Percentiles rank a stretch among this genome's conserved stretches.
phyloP scores from a whole-genome alignment of 2,113 vertebrate genomes.

The Nymphicus hollandicus region DNA sequence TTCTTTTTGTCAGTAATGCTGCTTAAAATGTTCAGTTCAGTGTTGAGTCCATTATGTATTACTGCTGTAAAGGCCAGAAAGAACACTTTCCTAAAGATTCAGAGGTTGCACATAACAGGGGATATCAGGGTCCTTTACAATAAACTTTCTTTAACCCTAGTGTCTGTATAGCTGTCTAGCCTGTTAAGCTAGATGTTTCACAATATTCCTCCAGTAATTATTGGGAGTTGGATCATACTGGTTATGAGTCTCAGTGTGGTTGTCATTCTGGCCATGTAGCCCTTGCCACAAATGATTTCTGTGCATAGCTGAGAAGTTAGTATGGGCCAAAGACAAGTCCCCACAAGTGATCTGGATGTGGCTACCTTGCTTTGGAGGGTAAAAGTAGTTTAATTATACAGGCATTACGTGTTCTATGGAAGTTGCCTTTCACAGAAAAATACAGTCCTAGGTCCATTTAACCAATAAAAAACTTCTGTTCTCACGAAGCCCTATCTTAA shows the following conservation, averaged over 20 bases:
- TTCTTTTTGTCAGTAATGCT: neutral
- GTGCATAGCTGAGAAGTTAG: neutral
- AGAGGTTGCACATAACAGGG: neutral
- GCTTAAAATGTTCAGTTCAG: neutral
- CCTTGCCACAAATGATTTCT: neutral
- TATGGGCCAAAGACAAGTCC: neutral
- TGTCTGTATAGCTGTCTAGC: neutral
- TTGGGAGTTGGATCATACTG: neutral
- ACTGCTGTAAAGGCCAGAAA: neutral
- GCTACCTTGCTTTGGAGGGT: neutral
- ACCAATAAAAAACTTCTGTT: neutral
- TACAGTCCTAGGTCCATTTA: neutral
- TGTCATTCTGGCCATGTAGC: neutral
- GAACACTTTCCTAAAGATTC: neutral
- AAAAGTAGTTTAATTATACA: neutral
- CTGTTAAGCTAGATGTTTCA: neutral
- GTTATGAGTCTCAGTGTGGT: neutral
- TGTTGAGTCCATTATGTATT: neutral
- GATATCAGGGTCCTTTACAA: neutral
- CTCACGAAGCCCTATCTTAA: neutral
- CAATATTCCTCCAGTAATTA: neutral
- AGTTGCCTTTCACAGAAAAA: neutral
- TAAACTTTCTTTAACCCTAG: neutral
- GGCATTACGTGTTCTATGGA: neutral
- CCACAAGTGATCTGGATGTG: neutral